A percentile compares a stretch with the other conserved stretches of the same genome.
Evolutionary conservation across 2,113 vertebrate species (phyloP).

Genomic region (Leucopsar rothschildi): DNA sequence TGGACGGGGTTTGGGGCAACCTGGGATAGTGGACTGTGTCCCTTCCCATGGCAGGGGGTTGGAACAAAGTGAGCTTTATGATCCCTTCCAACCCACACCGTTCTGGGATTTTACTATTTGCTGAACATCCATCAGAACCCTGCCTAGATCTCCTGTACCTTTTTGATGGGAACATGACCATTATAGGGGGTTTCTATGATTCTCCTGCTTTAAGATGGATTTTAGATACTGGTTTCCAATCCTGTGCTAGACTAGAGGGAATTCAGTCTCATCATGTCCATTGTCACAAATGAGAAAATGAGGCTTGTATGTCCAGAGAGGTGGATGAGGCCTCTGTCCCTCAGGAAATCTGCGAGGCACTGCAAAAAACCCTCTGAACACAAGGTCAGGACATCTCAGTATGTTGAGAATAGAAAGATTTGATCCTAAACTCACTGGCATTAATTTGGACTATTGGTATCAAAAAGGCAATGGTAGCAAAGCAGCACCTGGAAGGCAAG

Average conservation of each 20-base stretch:
- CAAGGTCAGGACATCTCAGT: fast-evolving
- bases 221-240: neutral
- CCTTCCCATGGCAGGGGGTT: neutral
- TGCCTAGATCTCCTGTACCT: neutral
- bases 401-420: neutral
- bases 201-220: neutral
- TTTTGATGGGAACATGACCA: fast-evolving
- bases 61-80: neutral
- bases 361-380: neutral
- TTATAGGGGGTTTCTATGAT: neutral
- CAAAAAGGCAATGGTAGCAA: neutral
- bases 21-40: neutral
- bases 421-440: neutral
- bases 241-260: neutral
- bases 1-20: neutral
- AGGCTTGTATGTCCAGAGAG: neutral
- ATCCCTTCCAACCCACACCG: neutral
- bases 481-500: neutral
- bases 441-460: neutral
- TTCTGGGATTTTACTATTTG: neutral
- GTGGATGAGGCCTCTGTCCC: neutral
- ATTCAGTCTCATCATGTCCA: neutral
- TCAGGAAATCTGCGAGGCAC: neutral
- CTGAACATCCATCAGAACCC: neutral
- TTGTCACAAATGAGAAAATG: neutral